These are phyloP conservation scores for Urocolius indicus DNA, from an alignment of 2,113 vertebrate genomes.

Conservation along the genomic window DNA sequence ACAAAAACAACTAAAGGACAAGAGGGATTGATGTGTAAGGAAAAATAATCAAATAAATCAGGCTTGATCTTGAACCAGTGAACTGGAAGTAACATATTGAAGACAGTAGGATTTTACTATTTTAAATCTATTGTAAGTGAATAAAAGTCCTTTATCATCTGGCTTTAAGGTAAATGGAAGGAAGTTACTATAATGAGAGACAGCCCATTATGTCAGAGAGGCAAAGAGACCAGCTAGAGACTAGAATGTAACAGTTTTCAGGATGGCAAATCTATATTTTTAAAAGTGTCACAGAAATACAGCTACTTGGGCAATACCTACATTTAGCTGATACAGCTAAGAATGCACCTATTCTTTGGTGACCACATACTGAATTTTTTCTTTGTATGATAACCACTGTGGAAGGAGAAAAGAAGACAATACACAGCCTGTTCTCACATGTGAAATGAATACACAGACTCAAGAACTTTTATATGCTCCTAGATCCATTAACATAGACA, in stretches of 20 bases:
- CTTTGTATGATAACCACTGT: neutral
- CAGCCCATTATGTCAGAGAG: neutral
- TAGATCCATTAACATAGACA: neutral
- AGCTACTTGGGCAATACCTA: neutral
- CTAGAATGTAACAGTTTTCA: neutral
- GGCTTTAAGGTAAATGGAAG: slow-evolving; percentile 9
- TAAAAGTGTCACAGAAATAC: neutral
- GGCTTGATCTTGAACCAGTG: neutral
- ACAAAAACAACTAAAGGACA: slow-evolving; percentile 62
- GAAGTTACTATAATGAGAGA: neutral
- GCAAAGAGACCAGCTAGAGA: neutral
- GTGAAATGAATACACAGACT: neutral
- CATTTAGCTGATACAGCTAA: neutral
- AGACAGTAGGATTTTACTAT: slow-evolving; percentile 11
- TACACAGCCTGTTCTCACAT: neutral
- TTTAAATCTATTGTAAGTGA: slow-evolving; percentile 31
- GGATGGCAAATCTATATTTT: neutral
- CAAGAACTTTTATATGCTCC: neutral
- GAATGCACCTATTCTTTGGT: neutral
- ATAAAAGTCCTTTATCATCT: slow-evolving; percentile 23
- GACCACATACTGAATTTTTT: neutral
- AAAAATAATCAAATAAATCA: slow-evolving; percentile 1
- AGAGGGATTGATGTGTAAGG: slow-evolving; percentile 42
- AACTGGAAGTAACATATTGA: slow-evolving; percentile 19
- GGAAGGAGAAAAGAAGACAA: neutral